phyloP scores from a whole-genome alignment of 2,888 invertebrate species.

The Mythimna loreyi region DNA sequence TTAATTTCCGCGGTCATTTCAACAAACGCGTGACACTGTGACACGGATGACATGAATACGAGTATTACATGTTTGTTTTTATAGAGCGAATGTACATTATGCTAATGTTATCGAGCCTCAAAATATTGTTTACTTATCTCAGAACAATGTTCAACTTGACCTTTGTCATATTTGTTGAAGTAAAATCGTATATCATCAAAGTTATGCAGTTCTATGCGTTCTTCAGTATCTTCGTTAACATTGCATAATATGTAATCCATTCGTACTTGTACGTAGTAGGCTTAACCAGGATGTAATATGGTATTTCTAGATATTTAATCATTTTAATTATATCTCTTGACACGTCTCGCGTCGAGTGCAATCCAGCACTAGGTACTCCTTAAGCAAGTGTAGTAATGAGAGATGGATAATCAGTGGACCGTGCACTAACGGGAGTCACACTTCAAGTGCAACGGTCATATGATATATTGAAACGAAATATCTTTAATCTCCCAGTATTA shows the following conservation, averaged over 20 bases:
- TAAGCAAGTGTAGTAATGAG: conserved; percentile 75
- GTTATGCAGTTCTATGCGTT: neutral
- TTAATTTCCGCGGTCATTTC: conserved; percentile 66
- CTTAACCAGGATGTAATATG: conserved; percentile 17
- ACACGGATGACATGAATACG: conserved; percentile 55
- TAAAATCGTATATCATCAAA: neutral
- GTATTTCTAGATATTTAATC: conserved; percentile 27
- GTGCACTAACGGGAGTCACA: conserved; percentile 86
- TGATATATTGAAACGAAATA: conserved; percentile 82
- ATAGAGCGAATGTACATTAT: conserved; percentile 18
- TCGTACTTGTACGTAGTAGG: neutral
- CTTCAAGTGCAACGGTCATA: conserved; percentile 82
- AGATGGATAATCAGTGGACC: conserved; percentile 83
- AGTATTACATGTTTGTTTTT: conserved; percentile 50
- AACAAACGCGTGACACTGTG: conserved; percentile 58
- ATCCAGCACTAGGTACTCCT: conserved; percentile 44
- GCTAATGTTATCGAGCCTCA: conserved; percentile 14
- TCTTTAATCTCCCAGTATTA: conserved; percentile 68
- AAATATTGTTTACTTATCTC: conserved; percentile 30
- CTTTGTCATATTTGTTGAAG: conserved; percentile 1
- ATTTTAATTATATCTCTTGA: conserved; percentile 44
- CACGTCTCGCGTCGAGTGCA: conserved; percentile 50
- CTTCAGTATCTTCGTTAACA: neutral
- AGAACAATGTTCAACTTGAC: conserved; percentile 10
- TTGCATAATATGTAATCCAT: neutral